phyloP scores from a whole-genome alignment of 1,140 invertebrate genomes.

The Meteorus sp. region DNA sequence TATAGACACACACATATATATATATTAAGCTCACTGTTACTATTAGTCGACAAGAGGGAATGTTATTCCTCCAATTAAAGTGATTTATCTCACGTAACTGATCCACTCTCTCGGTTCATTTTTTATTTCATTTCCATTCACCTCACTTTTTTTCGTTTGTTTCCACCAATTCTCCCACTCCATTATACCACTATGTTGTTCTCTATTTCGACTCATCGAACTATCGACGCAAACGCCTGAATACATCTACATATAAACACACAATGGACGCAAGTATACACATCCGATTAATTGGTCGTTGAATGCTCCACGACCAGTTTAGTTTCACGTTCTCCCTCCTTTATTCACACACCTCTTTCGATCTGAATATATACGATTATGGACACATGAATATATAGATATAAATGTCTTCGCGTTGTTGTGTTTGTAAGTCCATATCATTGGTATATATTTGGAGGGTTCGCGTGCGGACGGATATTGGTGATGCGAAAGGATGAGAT shows the following conservation, averaged over 20 bases:
- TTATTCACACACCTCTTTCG: no score
- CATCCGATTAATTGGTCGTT: constrained; percentile 21
- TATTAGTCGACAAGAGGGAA: constrained; percentile 37
- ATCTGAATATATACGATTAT: no score
- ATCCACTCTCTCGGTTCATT: background rate
- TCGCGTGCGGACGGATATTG: constrained; percentile 16
- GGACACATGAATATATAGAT: background rate
- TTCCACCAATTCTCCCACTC: no score
- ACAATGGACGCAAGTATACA: background rate
- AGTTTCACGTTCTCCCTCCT: constrained; percentile 14
- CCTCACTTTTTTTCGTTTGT: background rate
- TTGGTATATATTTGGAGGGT: constrained; percentile 16
- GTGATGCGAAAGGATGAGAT: constrained; percentile 25
- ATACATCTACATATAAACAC: background rate
- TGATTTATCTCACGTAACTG: constrained; percentile 34
- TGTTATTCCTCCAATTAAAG: constrained; percentile 39
- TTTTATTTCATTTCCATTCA: background rate
- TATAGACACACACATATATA: no score
- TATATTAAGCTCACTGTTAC: constrained; percentile 21
- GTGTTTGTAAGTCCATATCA: background rate
- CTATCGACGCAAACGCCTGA: no score
- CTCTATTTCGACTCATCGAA: no score
- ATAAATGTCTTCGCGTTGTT: background rate
- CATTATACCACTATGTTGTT: no score
- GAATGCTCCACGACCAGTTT: constrained; percentile 3